These are phyloP conservation scores for Calameuta pallipes DNA, from an alignment of 2,888 invertebrate genomes.

Conservation along the genomic window DNA sequence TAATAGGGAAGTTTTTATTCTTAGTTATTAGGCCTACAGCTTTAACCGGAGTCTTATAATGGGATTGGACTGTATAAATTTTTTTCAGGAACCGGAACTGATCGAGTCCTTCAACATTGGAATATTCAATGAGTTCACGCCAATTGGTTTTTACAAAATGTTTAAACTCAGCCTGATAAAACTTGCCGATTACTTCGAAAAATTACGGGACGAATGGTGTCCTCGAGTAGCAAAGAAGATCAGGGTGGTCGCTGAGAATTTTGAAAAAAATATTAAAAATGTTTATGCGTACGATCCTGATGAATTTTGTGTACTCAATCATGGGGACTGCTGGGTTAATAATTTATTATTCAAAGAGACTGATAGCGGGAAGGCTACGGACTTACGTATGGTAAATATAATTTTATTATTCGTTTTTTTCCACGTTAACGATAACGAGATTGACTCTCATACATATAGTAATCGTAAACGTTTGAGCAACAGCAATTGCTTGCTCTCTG, in stretches of 20 bases:
- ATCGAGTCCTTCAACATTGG: constrained; percentile 24
- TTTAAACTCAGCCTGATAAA: constrained; percentile 21
- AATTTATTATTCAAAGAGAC: constrained; percentile 45
- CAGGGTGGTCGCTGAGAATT: not conserved
- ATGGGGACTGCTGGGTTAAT: constrained; percentile 48
- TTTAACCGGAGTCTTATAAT: too few species aligned
- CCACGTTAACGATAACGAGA: not conserved
- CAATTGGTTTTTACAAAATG: not conserved
- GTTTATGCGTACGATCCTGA: constrained; percentile 27
- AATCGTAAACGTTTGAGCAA: too few species aligned
- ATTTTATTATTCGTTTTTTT: constrained; percentile 2
- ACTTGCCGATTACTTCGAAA: constrained; percentile 19
- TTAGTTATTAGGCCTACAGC: too few species aligned
- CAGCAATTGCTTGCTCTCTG: too few species aligned
- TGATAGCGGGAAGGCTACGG: constrained; percentile 29
- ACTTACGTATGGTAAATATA: constrained; percentile 35
- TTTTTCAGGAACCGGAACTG: constrained; percentile 33
- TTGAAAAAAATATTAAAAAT: not conserved
- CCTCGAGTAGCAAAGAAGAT: constrained; percentile 23
- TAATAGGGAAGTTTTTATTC: too few species aligned
- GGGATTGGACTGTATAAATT: not conserved
- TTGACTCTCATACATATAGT: not conserved
- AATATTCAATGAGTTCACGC: not conserved
- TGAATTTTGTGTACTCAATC: constrained; percentile 50
- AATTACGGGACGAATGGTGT: constrained; percentile 31